Percentiles rank a stretch among this genome's conserved stretches.
Conservation (phyloP, 2,797 vertebrate genomes). For the Cottoperca gobio region DNA sequence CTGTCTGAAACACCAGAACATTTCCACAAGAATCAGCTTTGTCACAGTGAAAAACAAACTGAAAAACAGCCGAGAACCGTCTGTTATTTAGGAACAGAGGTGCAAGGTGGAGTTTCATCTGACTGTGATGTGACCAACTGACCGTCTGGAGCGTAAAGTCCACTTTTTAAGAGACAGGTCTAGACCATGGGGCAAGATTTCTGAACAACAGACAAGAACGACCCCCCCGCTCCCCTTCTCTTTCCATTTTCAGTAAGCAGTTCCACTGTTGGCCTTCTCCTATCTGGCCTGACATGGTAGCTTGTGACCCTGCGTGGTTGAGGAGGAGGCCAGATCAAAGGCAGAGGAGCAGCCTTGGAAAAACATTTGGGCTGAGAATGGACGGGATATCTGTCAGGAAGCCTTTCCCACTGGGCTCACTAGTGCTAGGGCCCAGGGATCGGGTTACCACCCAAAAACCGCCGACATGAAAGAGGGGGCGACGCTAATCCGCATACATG, state of each 20-base stretch:
- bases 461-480: slow-evolving; percentile 90
- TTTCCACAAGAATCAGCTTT: slow-evolving; percentile 2
- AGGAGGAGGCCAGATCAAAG: slow-evolving; percentile 92
- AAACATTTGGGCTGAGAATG: slow-evolving; percentile 96
- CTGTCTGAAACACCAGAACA: neutral
- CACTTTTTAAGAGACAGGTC: slow-evolving; percentile 47
- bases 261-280: slow-evolving; percentile 69
- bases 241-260: slow-evolving; percentile 34
- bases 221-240: slow-evolving; percentile 2
- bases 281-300: slow-evolving; percentile 85
- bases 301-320: slow-evolving; percentile 86
- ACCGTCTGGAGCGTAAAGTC: slow-evolving; percentile 33
- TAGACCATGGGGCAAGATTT: slow-evolving; percentile 37
- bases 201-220: slow-evolving; percentile 32
- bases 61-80: slow-evolving; percentile 9
- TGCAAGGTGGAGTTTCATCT: slow-evolving; percentile 14
- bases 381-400: slow-evolving; percentile 94
- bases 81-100: neutral
- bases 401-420: slow-evolving; percentile 90
- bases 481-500: slow-evolving; percentile 87
- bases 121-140: slow-evolving; percentile 18
- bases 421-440: slow-evolving; percentile 81
- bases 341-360: slow-evolving; percentile 90
- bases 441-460: slow-evolving; percentile 88
- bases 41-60: slow-evolving; percentile 24